A percentile compares a stretch with the other conserved stretches of the same genome.
These are phyloP conservation scores for silkworm (Bombyx mori) DNA, from an alignment of 1,140 invertebrate species.

Conservation along the genomic window ASM3026992v2 NC_085118.1:3825001-3825500, in stretches of 20 bases:
- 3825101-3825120: no score
- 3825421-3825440: slow-evolving; percentile 37
- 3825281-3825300: neutral
- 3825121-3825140: no score
- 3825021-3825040: no score
- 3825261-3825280: neutral
- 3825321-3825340: neutral
- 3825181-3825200: no score
- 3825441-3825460: slow-evolving; percentile 29
- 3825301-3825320: neutral
- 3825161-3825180: no score
- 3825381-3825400: slow-evolving; percentile 12
- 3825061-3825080: no score
- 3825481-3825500: slow-evolving; percentile 10
- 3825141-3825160: no score
- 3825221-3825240: no score
- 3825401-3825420: slow-evolving; percentile 27
- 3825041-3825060: no score
- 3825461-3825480: slow-evolving; percentile 1
- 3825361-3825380: slow-evolving; percentile 8
- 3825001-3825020: no score
- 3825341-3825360: neutral
- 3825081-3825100: no score
- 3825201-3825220: no score
- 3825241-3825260: neutral